Base-by-base conservation (phyloP, 1,140 invertebrate genomes). In the Uloborus diversus region DNA sequence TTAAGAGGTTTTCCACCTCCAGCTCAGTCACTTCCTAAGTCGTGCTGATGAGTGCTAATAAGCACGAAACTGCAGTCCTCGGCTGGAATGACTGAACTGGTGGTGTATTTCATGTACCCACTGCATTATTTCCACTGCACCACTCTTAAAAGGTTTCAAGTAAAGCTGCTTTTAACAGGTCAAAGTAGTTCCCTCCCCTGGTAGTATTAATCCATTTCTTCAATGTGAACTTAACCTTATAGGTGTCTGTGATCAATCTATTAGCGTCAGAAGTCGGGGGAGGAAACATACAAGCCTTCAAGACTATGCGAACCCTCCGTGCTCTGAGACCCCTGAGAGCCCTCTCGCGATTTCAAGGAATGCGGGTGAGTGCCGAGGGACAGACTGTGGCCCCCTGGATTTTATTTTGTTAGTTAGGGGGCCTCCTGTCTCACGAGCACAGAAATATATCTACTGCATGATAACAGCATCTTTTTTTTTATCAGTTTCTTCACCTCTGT, bases 201-300 rank as follows among this genome's bases (percentile, higher is more conserved):
- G 4, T 56, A 70, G 51, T 56, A 32, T 32, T 11, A n/a, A 27
- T 25, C n/a, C 37, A 32, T 27, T 53, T 53, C 42, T 66, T 81
- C 61, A 81, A 84, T 88, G 83, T 88, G 64, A 86, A 89, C 88
- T 89, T 87, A 88, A 88, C 87, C 85, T 88, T 88, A 86, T 92
- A 96, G 94, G 94, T 96, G 87, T 97, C 96, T 88, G 92, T 97
- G 89, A 95, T 97, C 90, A 97, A 97, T 92, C 95, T 97, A 91
- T 92, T 96, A 89, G 96, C 96, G 88, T 94, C 94, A 88, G 91
- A 96, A 88, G 91, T 92, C 89, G 94, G 95, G 88, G 94, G 93
- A 87, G 94, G 94, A 87, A 94, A 94, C 89, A 96, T 96, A 91
- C 94, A 96, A 92, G 95, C 95, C 88, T 96, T 97, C 93, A 96